phyloP scores from a whole-genome alignment of 2,888 invertebrate species.

The Pollenia amentaria region DNA sequence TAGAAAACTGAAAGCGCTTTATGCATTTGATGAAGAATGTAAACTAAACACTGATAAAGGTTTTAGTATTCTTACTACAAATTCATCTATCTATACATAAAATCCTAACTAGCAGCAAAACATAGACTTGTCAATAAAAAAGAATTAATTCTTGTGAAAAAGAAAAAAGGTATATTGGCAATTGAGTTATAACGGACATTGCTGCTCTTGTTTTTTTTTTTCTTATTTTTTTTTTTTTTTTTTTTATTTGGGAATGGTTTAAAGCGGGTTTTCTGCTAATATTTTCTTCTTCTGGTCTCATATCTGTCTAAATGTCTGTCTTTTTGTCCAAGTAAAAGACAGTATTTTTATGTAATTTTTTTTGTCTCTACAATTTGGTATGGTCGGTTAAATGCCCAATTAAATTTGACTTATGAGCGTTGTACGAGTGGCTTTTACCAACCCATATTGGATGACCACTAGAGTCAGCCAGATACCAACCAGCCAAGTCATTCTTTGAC shows the following conservation, averaged over 20 bases:
- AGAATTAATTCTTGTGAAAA: background rate
- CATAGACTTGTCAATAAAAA: background rate
- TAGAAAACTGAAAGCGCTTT: too few species aligned
- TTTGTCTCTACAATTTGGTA: conserved; percentile 38
- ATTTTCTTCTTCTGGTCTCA: background rate
- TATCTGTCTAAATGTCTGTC: background rate
- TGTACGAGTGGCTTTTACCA: conserved; percentile 53
- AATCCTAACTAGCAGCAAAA: background rate
- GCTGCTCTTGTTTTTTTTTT: conserved; percentile 12
- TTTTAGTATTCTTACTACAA: conserved; percentile 12
- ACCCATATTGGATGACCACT: conserved; percentile 47
- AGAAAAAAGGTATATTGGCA: conserved; percentile 20
- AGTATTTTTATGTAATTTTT: background rate
- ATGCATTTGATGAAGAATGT: background rate
- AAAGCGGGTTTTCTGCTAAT: background rate
- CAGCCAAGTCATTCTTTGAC: conserved; percentile 4
- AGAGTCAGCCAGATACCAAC: conserved; percentile 1
- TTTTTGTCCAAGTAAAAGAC: background rate
- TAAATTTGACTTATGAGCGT: conserved; percentile 72
- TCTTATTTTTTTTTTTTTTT: conserved; percentile 6
- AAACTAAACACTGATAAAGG: background rate
- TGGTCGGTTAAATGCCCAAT: conserved; percentile 72
- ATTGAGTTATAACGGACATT: conserved; percentile 58
- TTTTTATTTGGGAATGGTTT: background rate
- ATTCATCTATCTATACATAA: background rate